Base-by-base conservation (phyloP, 1,140 invertebrate species). In the Drosophila grimshawi region DNA sequence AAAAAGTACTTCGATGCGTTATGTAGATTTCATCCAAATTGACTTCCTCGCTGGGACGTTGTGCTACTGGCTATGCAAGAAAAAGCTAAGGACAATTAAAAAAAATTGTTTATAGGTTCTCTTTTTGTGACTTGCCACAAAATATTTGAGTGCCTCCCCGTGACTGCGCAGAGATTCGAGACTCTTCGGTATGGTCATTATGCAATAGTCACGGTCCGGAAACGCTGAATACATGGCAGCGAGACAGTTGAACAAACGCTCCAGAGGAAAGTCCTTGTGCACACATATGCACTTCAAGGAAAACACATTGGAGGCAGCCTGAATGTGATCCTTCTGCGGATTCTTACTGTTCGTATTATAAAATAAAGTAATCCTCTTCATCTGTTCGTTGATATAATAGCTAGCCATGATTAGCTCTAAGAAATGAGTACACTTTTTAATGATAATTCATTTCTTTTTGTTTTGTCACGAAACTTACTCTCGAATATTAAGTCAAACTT, bases 181-280 rank as follows among this genome's bases (percentile, higher is more conserved):
- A 0, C 29, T 57, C 29, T 64, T 62, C 0, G 66, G 35, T 0
- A 90, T 29, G 0, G 59, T 30, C 65, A 92, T 69, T 2, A 92
- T 53, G 57, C 90, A 91, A 56, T 92, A 92, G 8, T 92, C 86
- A 5, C 75, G 75, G 7, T 92, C 73, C 0, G 90, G 90, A 78
- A 76, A 90, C 1, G 81, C 90, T 2, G 74, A 68, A 30, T 86
- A 92, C 41, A 79, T 83, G 41, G 78, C 68, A 0, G 56, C 48
- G 19, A 92, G 4, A 3, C 70, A 74, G 30, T 52, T 65, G 7
- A 70, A 76, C 5, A 89, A 19, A 3, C 81, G 71, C 1, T 71
- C 35, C 10, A 89, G 7, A 0, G 80, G 75, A 29, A 86, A 85
- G 0, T 73, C 45, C 37, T 70, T 8, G 2, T 56, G 43, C 5